phyloP scores from a whole-genome alignment of 2,113 vertebrate genomes.

The Turdus rufiventris region DNA sequence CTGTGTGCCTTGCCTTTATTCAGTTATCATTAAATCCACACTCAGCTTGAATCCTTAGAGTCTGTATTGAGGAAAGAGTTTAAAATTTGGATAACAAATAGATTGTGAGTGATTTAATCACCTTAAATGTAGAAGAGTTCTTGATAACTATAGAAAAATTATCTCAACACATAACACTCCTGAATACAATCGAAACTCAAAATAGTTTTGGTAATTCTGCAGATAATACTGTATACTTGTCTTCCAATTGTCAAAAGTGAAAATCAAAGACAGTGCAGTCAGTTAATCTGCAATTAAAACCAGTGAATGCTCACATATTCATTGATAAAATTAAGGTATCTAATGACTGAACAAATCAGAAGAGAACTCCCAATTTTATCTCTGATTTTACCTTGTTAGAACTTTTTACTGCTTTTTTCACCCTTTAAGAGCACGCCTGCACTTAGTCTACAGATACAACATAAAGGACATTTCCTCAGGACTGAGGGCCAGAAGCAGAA shows the following conservation, averaged over 20 bases:
- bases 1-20: not conserved
- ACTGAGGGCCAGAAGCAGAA: not conserved
- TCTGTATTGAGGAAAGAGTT: not conserved
- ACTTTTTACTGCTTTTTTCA: constrained; percentile 10
- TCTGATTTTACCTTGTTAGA: constrained; percentile 28
- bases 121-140: not conserved
- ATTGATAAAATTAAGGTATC: constrained; percentile 51
- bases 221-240: not conserved
- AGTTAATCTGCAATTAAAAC: constrained; percentile 28
- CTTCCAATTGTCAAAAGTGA: not conserved
- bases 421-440: constrained; percentile 14
- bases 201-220: not conserved
- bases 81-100: not conserved
- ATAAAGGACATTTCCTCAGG: not conserved
- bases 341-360: constrained; percentile 25
- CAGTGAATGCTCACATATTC: not conserved
- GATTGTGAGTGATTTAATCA: not conserved
- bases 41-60: not conserved
- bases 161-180: not conserved
- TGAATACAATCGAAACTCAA: not conserved
- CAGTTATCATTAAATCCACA: not conserved
- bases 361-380: constrained; percentile 22
- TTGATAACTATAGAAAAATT: not conserved
- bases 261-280: not conserved
- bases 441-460: not conserved